Percentiles rank a stretch among this genome's conserved stretches.
phyloP scores from a whole-genome alignment of 2,888 invertebrate genomes.

The Phytoseiulus persimilis region DNA sequence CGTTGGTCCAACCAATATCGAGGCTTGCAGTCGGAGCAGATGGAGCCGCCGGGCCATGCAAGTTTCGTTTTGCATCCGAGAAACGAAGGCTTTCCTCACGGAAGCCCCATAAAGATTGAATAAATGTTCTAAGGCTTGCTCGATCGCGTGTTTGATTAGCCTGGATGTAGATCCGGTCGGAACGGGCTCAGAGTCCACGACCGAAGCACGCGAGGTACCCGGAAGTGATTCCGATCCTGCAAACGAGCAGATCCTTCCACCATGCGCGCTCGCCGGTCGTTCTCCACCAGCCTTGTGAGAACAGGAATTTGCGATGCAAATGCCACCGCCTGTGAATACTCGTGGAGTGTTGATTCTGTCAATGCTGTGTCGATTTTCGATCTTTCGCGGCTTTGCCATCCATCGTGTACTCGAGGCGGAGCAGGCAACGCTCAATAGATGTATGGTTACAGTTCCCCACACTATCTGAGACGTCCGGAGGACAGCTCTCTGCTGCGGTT shows the following conservation, averaged over 20 bases:
- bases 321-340: no score
- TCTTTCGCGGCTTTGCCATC: no score
- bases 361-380: no score
- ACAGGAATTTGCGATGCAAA: no score
- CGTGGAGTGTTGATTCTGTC: no score
- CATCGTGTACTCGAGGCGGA: no score
- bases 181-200: not conserved
- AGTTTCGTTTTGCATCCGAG: not conserved
- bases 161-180: not conserved
- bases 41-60: not conserved
- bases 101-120: conserved; percentile 5
- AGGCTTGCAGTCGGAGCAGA: not conserved
- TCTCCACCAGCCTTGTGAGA: no score
- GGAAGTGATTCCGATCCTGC: not conserved
- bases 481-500: no score
- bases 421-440: no score
- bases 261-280: no score
- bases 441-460: no score
- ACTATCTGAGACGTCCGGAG: no score
- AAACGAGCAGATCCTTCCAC: not conserved
- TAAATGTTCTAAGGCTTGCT: not conserved
- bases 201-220: not conserved
- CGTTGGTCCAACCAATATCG: not conserved
- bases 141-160: not conserved
- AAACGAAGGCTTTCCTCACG: not conserved